Conservation (phyloP, 2,888 invertebrate genomes). For the Ochropleura plecta region DNA sequence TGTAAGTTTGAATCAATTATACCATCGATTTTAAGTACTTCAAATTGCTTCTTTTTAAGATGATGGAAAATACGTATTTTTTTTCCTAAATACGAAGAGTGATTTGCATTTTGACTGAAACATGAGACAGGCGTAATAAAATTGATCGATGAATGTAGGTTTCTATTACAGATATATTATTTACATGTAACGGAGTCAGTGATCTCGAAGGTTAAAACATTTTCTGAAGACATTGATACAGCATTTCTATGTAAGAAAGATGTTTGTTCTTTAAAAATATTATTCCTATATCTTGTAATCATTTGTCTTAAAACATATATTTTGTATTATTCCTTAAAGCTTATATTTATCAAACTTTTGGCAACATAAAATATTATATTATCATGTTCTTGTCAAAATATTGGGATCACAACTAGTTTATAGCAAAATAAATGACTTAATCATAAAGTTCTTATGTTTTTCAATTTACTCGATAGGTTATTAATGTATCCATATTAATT, state of each 20-base stretch:
- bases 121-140: background rate
- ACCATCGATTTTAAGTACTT: background rate
- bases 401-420: constrained; percentile 19
- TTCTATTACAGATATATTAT: background rate
- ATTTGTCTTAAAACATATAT: constrained; percentile 3
- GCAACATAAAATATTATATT: constrained; percentile 7
- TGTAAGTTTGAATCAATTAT: background rate
- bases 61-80: background rate
- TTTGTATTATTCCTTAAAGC: background rate
- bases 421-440: constrained; percentile 40
- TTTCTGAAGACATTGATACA: constrained; percentile 23
- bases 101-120: constrained; percentile 2
- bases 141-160: constrained; percentile 18
- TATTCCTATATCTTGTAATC: background rate
- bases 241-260: background rate
- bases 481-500: constrained; percentile 37
- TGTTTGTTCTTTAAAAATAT: background rate
- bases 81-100: background rate
- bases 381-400: constrained; percentile 26
- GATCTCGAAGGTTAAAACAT: constrained; percentile 14
- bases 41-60: background rate
- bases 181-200: constrained; percentile 27
- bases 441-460: constrained; percentile 30
- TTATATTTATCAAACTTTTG: constrained; percentile 5
- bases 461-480: constrained; percentile 40